phyloP scores from a whole-genome alignment of 1,140 invertebrate genomes.

The Geopemphigus sp. region DNA sequence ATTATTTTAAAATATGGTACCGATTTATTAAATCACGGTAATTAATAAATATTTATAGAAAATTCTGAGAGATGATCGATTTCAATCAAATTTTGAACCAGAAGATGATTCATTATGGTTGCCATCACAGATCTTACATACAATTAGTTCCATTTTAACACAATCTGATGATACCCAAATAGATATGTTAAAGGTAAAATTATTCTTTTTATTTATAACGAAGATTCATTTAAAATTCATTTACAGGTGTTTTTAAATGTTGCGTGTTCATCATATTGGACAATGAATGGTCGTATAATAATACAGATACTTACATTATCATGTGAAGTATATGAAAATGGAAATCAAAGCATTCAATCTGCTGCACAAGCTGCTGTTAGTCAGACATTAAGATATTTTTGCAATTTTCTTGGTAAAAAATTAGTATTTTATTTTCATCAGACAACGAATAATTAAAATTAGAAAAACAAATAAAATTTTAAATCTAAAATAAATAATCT shows the following conservation, averaged over 20 bases:
- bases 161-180: slow-evolving; percentile 75
- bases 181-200: slow-evolving; percentile 67
- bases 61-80: slow-evolving; percentile 84
- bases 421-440: neutral
- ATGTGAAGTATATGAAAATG: slow-evolving; percentile 70
- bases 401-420: slow-evolving; percentile 69
- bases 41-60: slow-evolving; percentile 62
- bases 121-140: slow-evolving; percentile 80
- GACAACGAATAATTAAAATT: neutral
- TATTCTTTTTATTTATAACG: neutral
- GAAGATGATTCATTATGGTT: slow-evolving; percentile 89
- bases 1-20: neutral
- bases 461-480: neutral
- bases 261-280: slow-evolving; percentile 76
- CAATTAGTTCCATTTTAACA: slow-evolving; percentile 73
- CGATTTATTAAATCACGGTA: neutral
- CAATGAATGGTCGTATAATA: slow-evolving; percentile 77
- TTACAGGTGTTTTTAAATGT: slow-evolving; percentile 75
- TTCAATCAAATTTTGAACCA: slow-evolving; percentile 85
- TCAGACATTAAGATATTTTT: slow-evolving; percentile 77
- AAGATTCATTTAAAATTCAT: neutral
- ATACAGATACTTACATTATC: slow-evolving; percentile 74
- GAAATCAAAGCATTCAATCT: slow-evolving; percentile 73
- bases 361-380: slow-evolving; percentile 79
- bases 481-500: too few species aligned